Conservation (phyloP, 2,797 vertebrate genomes). For the Gymnothorax javanicus region DNA sequence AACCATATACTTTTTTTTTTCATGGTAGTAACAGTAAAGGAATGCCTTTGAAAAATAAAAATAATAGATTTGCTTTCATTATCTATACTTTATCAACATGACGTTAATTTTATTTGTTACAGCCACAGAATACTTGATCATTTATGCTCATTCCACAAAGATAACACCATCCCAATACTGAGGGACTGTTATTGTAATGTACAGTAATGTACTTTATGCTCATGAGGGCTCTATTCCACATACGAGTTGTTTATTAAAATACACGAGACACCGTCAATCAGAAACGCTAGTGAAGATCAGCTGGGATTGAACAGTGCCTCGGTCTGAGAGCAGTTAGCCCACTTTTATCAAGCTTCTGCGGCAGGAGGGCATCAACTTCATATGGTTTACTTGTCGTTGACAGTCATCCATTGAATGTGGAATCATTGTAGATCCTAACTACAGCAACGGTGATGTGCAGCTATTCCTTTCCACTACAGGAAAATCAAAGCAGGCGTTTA, state of each 20-base stretch:
- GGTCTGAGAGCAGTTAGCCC: not conserved
- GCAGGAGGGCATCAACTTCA: not conserved
- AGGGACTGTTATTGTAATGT: not conserved
- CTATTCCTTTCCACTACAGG: not conserved
- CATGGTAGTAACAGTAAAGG: no score
- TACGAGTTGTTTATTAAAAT: not conserved
- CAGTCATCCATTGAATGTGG: not conserved
- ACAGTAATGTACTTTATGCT: not conserved
- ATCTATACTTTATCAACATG: no score
- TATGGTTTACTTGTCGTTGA: not conserved
- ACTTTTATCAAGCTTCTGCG: not conserved
- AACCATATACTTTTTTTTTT: no score
- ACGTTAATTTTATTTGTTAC: no score
- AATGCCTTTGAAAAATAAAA: no score
- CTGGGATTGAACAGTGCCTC: not conserved
- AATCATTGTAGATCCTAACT: not conserved
- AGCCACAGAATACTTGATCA: not conserved
- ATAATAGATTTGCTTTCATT: no score
- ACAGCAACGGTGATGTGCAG: not conserved
- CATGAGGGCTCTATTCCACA: not conserved
- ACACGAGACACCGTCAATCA: not conserved
- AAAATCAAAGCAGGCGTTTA: not conserved
- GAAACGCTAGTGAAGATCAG: not conserved
- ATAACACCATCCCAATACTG: not conserved
- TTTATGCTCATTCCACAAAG: not conserved